These are phyloP conservation scores for Trogon melanurus DNA, from an alignment of 2,113 vertebrate species.

Conservation along the genomic window DNA sequence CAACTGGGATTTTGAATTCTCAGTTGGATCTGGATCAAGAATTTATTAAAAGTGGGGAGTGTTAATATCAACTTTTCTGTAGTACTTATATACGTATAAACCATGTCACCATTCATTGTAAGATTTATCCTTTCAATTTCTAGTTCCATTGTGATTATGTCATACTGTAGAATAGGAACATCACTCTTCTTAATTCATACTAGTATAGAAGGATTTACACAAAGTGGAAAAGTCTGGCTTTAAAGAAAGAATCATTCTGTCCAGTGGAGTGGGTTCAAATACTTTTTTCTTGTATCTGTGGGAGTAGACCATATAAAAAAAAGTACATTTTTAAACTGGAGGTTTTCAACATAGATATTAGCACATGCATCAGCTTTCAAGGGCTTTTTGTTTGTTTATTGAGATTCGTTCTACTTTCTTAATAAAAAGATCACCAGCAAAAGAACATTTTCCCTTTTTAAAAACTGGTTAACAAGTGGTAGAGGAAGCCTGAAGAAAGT, in stretches of 20 bases:
- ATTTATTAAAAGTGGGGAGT: slow-evolving; percentile 45
- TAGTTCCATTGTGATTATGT: slow-evolving; percentile 45
- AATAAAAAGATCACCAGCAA: not conserved
- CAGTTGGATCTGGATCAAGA: slow-evolving; percentile 14
- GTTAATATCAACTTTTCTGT: slow-evolving; percentile 56
- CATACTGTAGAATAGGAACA: slow-evolving; percentile 65
- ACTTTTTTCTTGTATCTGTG: slow-evolving; percentile 19
- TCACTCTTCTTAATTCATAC: slow-evolving; percentile 60
- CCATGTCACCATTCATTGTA: slow-evolving; percentile 58
- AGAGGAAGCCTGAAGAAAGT: not conserved
- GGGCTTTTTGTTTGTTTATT: not conserved
- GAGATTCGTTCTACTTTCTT: not conserved
- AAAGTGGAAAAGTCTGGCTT: slow-evolving; percentile 42
- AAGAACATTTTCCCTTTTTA: not conserved
- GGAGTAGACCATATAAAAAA: slow-evolving; percentile 9
- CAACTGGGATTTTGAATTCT: slow-evolving; percentile 21
- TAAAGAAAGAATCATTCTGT: slow-evolving; percentile 47
- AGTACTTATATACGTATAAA: slow-evolving; percentile 42
- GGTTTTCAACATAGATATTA: slow-evolving; percentile 8
- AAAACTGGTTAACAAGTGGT: not conserved
- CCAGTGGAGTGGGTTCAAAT: slow-evolving; percentile 29
- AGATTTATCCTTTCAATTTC: slow-evolving; percentile 77
- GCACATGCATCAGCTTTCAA: not conserved
- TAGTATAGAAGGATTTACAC: slow-evolving; percentile 67
- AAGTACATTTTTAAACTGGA: not conserved